These are phyloP conservation scores for Gymnorhina tibicen DNA, from an alignment of 2,113 vertebrate species.

Conservation along the genomic window DNA sequence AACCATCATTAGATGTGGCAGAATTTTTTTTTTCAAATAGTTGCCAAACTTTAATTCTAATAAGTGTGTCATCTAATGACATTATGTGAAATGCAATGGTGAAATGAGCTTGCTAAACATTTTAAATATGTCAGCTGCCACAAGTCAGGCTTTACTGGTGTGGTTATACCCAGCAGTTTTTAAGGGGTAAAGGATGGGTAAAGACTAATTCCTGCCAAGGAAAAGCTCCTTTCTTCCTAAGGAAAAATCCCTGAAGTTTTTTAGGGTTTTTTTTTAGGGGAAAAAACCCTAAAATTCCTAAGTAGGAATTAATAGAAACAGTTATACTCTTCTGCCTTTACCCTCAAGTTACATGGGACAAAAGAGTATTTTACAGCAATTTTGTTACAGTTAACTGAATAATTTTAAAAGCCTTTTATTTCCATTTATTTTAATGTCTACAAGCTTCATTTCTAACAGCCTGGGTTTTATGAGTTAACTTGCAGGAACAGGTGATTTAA, in stretches of 20 bases:
- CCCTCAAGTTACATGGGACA: neutral
- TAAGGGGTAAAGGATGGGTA: neutral
- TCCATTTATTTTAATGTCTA: neutral
- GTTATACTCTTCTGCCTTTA: neutral
- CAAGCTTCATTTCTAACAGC: neutral
- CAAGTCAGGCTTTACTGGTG: neutral
- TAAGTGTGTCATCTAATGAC: neutral
- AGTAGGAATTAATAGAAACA: neutral
- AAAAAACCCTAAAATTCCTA: neutral
- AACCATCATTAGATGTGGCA: neutral
- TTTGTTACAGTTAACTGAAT: neutral
- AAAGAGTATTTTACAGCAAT: neutral
- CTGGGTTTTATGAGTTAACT: neutral
- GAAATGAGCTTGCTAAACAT: neutral
- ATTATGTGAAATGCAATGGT: neutral
- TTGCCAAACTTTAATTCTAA: neutral
- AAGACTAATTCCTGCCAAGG: neutral
- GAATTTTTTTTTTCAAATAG: neutral
- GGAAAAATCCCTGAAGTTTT: no score
- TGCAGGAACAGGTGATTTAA: constrained; percentile 5
- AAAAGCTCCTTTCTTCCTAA: neutral
- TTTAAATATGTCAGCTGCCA: neutral
- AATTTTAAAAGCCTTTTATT: neutral
- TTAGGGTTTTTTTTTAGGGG: no score
- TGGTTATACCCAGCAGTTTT: neutral